Evolutionary conservation across 1,140 invertebrate species (phyloP).

Genomic region (Pseudomyrmex concolor): DNA sequence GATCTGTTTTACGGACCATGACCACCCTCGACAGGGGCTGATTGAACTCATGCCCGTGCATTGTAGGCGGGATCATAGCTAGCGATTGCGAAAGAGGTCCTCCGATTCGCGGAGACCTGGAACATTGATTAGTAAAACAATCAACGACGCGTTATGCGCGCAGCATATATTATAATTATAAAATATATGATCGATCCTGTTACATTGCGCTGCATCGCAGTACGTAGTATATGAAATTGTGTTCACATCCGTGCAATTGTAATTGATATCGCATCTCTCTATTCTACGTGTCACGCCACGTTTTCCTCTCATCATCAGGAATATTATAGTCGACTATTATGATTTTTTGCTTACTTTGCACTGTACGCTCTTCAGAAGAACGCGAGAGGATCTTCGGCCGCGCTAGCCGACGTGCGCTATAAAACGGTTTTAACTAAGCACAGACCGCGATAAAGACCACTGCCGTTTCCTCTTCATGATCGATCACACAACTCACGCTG

Average conservation of each 20-base stretch:
- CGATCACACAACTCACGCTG: not conserved
- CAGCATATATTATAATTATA: not conserved
- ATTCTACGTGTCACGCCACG: too few relatives aligned
- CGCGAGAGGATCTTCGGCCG: not conserved
- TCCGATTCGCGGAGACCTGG: slow-evolving; percentile 83
- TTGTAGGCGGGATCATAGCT: slow-evolving; percentile 85
- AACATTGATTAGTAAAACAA: slow-evolving; percentile 39
- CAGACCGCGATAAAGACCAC: slow-evolving; percentile 26
- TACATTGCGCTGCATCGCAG: too few relatives aligned
- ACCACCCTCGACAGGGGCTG: slow-evolving; percentile 86
- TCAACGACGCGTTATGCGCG: slow-evolving; percentile 1
- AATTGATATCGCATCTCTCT: not conserved
- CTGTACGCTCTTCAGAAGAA: not conserved
- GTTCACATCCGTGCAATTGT: not conserved
- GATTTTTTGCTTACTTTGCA: slow-evolving; percentile 2
- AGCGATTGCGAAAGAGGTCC: slow-evolving; percentile 83
- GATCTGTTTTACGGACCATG: slow-evolving; percentile 88
- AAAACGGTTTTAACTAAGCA: not conserved
- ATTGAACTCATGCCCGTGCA: slow-evolving; percentile 87
- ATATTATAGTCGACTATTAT: too few relatives aligned
- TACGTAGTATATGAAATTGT: too few relatives aligned
- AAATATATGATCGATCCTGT: not conserved
- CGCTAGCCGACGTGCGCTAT: not conserved
- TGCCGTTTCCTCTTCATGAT: slow-evolving; percentile 45
- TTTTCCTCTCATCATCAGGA: too few relatives aligned